Percentiles rank a stretch among this genome's conserved stretches.
These are phyloP conservation scores for Lontra canadensis DNA, from an alignment of 2,113 vertebrate genomes.

Conservation along the genomic window DNA sequence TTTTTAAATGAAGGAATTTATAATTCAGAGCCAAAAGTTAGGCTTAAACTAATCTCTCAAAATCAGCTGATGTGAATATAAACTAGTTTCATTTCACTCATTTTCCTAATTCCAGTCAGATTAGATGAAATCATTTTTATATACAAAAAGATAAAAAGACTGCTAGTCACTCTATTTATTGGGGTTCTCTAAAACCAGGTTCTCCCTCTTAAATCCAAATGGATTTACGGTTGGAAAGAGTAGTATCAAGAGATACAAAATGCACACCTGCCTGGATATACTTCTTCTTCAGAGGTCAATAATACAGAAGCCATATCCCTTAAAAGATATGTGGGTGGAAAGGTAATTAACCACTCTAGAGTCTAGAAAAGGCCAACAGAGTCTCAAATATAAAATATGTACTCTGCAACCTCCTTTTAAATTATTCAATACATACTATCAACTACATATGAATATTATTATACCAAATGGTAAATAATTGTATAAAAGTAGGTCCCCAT, in stretches of 20 bases:
- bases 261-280: not conserved
- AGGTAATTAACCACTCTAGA: not conserved
- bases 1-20: not conserved
- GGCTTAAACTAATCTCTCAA: conserved; percentile 5
- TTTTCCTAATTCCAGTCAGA: conserved; percentile 3
- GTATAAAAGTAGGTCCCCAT: not conserved
- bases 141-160: not conserved
- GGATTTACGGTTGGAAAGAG: not conserved
- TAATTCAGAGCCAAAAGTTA: conserved; percentile 2
- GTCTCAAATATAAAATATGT: not conserved
- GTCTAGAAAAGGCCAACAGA: not conserved
- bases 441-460: not conserved
- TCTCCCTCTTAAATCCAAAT: not conserved
- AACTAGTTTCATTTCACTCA: conserved; percentile 1
- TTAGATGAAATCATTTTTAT: conserved; percentile 13
- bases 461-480: not conserved
- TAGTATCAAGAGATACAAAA: not conserved
- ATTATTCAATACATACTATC: not conserved
- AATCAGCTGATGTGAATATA: not conserved
- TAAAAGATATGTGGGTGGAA: not conserved
- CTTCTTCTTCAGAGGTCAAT: not conserved
- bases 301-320: not conserved
- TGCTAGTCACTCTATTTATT: not conserved
- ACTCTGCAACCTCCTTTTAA: not conserved
- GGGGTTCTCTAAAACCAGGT: not conserved